Conservation (phyloP, 1,140 invertebrate species). For the Luehdorfia chinensis region DNA sequence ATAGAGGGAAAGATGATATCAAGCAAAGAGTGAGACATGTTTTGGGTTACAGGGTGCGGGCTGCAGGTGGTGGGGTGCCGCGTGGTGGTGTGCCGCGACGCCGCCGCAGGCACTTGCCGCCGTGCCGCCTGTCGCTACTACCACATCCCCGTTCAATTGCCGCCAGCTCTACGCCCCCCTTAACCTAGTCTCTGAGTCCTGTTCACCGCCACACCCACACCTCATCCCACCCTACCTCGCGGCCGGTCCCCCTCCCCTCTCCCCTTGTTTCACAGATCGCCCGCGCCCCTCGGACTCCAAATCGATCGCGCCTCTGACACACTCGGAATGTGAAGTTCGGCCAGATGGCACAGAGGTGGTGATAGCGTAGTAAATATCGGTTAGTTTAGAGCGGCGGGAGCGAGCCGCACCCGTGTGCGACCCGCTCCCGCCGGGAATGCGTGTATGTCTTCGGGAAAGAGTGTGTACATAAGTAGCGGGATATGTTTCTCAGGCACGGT, state of each 20-base stretch:
- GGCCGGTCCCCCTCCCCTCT: conserved; percentile 61
- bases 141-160: conserved; percentile 91
- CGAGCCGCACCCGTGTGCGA: conserved; percentile 18
- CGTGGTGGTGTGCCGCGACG: conserved; percentile 96
- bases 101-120: conserved; percentile 92
- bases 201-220: conserved; percentile 69
- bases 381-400: conserved; percentile 40
- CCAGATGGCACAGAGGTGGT: conserved; percentile 42
- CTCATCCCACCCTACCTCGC: conserved; percentile 70
- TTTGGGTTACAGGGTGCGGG: conserved; percentile 85
- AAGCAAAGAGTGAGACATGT: neutral
- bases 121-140: conserved; percentile 96
- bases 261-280: conserved; percentile 34
- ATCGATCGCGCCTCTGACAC: conserved; percentile 56
- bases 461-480: conserved; percentile 74
- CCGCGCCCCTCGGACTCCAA: conserved; percentile 44
- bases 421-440: conserved; percentile 25
- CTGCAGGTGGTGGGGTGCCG: conserved; percentile 95
- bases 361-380: conserved; percentile 49
- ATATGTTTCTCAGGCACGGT: conserved; percentile 73
- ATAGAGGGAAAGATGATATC: neutral
- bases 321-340: conserved; percentile 41
- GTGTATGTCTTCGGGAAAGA: conserved; percentile 52
- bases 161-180: conserved; percentile 80
- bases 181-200: conserved; percentile 77